A percentile compares a stretch with the other conserved stretches of the same genome.
phyloP scores from a whole-genome alignment of 1,140 invertebrate genomes.

The Acromyrmex charruanus region DNA sequence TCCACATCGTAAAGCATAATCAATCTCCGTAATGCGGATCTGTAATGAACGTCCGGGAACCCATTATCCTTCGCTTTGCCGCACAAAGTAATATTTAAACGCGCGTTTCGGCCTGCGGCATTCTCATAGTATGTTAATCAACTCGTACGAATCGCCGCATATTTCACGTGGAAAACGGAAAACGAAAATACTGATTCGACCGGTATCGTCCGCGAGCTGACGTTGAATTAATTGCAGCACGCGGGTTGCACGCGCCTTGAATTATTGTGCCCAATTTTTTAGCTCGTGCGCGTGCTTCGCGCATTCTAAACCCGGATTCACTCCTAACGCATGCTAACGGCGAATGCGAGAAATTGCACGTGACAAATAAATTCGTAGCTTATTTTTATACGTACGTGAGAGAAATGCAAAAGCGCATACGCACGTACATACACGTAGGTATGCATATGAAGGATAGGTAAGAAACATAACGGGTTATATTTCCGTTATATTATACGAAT shows the following conservation, averaged over 20 bases:
- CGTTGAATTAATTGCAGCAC: constrained; percentile 69
- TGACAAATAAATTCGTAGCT: constrained; percentile 53
- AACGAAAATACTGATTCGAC: constrained; percentile 57
- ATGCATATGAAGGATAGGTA: background rate
- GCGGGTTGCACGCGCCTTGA: constrained; percentile 44
- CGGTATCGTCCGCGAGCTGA: constrained; percentile 54
- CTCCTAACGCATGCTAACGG: constrained; percentile 49
- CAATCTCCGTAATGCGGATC: constrained; percentile 55
- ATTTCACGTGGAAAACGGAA: constrained; percentile 61
- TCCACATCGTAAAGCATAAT: constrained; percentile 44
- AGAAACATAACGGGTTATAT: background rate
- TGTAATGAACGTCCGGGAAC: constrained; percentile 54
- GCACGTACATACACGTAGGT: background rate
- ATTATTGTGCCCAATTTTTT: constrained; percentile 55
- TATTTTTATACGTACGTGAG: constrained; percentile 46
- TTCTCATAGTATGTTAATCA: constrained; percentile 59
- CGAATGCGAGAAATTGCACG: constrained; percentile 52
- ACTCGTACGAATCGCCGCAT: constrained; percentile 42
- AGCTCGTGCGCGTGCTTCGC: constrained; percentile 23
- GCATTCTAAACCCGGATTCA: constrained; percentile 52
- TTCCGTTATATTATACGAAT: background rate
- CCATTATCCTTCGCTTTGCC: constrained; percentile 58
- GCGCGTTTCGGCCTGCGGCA: constrained; percentile 36
- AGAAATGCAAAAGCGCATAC: constrained; percentile 22
- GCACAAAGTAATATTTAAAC: constrained; percentile 67